A percentile compares a stretch with the other conserved stretches of the same genome.
Evolutionary conservation across 2,888 invertebrate species (phyloP).

Genomic region (Dichetophora obliterata): DNA sequence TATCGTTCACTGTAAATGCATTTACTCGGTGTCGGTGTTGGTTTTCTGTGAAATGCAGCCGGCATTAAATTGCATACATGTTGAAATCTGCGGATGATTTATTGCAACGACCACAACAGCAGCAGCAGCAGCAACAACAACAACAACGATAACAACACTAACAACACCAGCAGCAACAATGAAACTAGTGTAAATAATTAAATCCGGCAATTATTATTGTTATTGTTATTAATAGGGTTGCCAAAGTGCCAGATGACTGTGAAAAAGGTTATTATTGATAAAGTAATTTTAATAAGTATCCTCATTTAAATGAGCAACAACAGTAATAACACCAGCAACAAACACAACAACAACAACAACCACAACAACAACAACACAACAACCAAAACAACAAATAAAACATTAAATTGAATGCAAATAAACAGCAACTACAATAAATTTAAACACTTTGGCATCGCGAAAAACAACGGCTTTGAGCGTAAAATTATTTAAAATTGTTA

Average conservation of each 20-base stretch:
- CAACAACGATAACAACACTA: constrained; percentile 26
- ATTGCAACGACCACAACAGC: constrained; percentile 46
- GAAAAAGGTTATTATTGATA: constrained; percentile 29
- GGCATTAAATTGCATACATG: constrained; percentile 38
- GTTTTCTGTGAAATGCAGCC: neutral
- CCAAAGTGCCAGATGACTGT: constrained; percentile 22
- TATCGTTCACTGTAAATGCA: neutral
- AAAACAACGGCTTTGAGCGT: neutral
- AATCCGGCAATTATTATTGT: constrained; percentile 57
- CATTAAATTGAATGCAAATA: neutral
- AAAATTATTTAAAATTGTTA: constrained; percentile 26
- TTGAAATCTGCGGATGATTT: constrained; percentile 54
- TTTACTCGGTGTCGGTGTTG: neutral
- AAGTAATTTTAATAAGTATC: constrained; percentile 36
- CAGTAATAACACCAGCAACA: constrained; percentile 21
- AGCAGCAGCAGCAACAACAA: constrained; percentile 32
- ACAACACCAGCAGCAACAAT: constrained; percentile 18
- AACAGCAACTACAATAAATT: constrained; percentile 2
- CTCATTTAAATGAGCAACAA: constrained; percentile 27
- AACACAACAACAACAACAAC: constrained; percentile 3
- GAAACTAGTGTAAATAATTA: constrained; percentile 59
- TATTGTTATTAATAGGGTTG: constrained; percentile 44
- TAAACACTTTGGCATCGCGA: constrained; percentile 15
- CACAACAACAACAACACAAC: constrained; percentile 21
- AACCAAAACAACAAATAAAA: constrained; percentile 10